Conservation (phyloP, 2,113 vertebrate genomes). For the Bubo bubo region DNA sequence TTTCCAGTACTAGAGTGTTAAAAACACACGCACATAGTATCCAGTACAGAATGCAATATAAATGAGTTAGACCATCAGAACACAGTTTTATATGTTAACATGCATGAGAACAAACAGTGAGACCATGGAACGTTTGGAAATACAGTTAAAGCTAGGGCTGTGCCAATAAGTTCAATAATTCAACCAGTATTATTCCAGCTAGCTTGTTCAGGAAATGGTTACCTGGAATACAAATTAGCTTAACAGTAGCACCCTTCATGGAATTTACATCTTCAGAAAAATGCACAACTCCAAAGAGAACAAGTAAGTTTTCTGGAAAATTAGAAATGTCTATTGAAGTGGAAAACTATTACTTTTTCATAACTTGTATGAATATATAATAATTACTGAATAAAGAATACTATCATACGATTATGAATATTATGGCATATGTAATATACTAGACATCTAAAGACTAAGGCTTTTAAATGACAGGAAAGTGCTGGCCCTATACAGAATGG, state of each 20-base stretch:
- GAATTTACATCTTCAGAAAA: constrained; percentile 21
- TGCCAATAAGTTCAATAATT: constrained; percentile 78
- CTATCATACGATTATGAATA: background rate
- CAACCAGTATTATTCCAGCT: constrained; percentile 16
- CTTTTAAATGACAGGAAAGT: background rate
- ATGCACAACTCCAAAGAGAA: background rate
- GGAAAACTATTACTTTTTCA: background rate
- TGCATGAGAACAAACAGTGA: constrained; percentile 75
- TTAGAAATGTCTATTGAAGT: background rate
- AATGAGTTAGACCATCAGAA: constrained; percentile 77
- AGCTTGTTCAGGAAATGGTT: background rate
- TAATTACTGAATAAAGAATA: background rate
- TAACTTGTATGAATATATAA: background rate
- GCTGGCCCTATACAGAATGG: background rate
- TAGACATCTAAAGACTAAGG: background rate
- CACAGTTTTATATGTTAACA: constrained; percentile 77
- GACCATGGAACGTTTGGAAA: constrained; percentile 75
- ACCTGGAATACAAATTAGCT: constrained; percentile 14
- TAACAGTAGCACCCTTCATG: background rate
- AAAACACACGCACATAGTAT: constrained; percentile 44
- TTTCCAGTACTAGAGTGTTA: constrained; percentile 67
- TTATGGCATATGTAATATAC: background rate
- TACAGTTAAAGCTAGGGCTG: constrained; percentile 81
- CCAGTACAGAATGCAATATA: constrained; percentile 69
- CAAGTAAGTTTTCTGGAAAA: background rate